These are phyloP conservation scores for Acrobasis suavella DNA, from an alignment of 2,888 invertebrate genomes.

Conservation along the genomic window DNA sequence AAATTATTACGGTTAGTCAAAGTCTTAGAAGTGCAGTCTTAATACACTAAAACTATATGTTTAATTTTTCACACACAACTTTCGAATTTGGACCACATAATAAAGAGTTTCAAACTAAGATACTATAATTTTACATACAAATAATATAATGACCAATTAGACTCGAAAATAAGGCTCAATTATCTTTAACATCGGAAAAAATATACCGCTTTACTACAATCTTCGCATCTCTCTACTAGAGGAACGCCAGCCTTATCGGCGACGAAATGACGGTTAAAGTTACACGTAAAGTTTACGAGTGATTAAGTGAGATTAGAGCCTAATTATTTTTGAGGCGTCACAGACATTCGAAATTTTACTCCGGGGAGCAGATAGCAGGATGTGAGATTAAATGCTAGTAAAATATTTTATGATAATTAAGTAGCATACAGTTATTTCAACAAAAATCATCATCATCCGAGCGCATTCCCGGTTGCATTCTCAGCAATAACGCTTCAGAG, in stretches of 20 bases:
- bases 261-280: conserved; percentile 1
- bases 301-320: conserved; percentile 10
- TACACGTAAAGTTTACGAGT: conserved; percentile 11
- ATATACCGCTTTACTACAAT: not conserved
- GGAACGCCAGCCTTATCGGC: not conserved
- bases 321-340: conserved; percentile 8
- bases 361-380: not conserved
- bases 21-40: too few species aligned
- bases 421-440: not conserved
- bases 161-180: not conserved
- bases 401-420: not conserved
- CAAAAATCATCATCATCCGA: too few species aligned
- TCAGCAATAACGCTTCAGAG: too few species aligned
- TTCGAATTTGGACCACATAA: too few species aligned
- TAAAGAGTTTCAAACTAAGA: too few species aligned
- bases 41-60: too few species aligned
- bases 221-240: not conserved
- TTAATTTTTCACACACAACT: too few species aligned
- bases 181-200: not conserved
- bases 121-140: too few species aligned
- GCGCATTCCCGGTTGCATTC: too few species aligned
- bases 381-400: not conserved
- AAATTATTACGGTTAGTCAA: too few species aligned
- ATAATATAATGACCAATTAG: too few species aligned
- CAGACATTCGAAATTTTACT: too few species aligned